Base-by-base conservation (phyloP, 1,140 invertebrate species). In the Orchesella cincta region DNA sequence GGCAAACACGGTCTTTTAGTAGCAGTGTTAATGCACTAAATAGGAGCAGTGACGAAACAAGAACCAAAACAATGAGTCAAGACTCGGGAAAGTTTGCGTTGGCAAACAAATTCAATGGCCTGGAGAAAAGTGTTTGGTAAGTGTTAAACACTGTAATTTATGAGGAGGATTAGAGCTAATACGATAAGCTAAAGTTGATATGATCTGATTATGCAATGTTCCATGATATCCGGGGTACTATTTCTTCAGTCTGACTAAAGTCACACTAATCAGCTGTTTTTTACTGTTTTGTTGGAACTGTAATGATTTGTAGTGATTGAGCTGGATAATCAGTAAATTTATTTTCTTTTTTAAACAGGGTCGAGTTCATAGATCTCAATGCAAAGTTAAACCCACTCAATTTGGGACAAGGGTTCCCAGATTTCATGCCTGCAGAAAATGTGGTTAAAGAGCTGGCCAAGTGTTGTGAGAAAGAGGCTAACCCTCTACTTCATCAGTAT, bases 361-460 rank as follows among this genome's bases (percentile, higher is more conserved):
- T 97, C 31, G 97, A 99, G 86, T 98, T 98, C 85, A 95, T 94
- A 77, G 90, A 93, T 77, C 85, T 99, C 57, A 94, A 94, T 29
- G 84, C 90, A 62, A 90, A 98, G 82, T 89, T 95, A 83, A 95
- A 98, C 83, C 95, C 97, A 0, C 84, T 97, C 16, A 99, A 99
- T 87, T 88, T 99, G 39, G 98, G 98, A 0, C 97, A 99, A 89
- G 98, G 98, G 1, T 99, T 99, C 87, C 96, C 97, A 0, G 81
- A 82, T 52, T 82, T 81, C 46, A 74, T 78, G 75, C 81, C 81
- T 5, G 81, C 81, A 12, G 73, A 79, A 70, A 33, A 62, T 36
- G 80, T 82, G 16, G 70, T 82, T 2, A 75, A 77, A 26, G 72
- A 80, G 36, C 75, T 82, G 76, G 57, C 77, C 0, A 77, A 80